A percentile compares a stretch with the other conserved stretches of the same genome.
phyloP scores from a whole-genome alignment of 2,113 vertebrate species.

The Rhinopomastus cyanomelas region DNA sequence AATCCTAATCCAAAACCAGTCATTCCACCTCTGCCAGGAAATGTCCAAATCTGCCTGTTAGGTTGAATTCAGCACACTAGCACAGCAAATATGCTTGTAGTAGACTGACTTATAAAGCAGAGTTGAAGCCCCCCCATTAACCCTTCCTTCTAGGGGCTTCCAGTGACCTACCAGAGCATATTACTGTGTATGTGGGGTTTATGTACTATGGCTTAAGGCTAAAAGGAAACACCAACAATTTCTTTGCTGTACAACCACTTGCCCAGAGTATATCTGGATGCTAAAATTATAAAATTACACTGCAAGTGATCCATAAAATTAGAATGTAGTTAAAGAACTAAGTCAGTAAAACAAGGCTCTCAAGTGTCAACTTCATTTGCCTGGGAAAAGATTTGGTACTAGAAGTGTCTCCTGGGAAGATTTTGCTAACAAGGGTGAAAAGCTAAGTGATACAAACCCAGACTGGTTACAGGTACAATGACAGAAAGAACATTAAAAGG shows the following conservation, averaged over 20 bases:
- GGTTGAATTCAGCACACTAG: neutral
- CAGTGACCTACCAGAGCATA: neutral
- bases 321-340: neutral
- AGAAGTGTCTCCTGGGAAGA: neutral
- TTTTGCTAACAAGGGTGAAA: neutral
- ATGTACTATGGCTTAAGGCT: neutral
- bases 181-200: too few species aligned
- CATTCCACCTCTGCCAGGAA: neutral
- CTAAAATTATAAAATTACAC: neutral
- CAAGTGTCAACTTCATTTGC: neutral
- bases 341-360: neutral
- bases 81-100: neutral
- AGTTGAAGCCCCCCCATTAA: neutral
- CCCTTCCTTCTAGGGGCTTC: neutral
- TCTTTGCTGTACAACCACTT: neutral
- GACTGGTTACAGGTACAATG: neutral
- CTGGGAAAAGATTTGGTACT: neutral
- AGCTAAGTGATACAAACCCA: neutral
- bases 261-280: neutral
- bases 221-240: neutral
- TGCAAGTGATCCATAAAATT: neutral
- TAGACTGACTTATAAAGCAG: neutral
- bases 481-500: neutral
- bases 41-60: neutral
- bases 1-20: neutral